phyloP scores from a whole-genome alignment of 2,888 invertebrate species.

The Chrysopilus asiliformis region DNA sequence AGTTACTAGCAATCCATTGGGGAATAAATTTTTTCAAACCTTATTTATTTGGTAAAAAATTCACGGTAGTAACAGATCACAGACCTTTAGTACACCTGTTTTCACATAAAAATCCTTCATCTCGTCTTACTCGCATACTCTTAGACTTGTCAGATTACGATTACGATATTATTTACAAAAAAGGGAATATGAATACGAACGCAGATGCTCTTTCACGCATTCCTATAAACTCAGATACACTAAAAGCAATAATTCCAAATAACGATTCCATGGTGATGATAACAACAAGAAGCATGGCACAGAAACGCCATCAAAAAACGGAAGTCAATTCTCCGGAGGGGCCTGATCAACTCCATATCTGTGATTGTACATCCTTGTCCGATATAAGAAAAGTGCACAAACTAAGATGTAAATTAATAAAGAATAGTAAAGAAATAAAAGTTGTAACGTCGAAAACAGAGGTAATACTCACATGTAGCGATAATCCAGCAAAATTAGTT shows the following conservation, averaged over 20 bases:
- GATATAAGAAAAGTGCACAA: neutral
- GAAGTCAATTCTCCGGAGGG: no score
- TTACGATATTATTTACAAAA: neutral
- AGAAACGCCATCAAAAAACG: neutral
- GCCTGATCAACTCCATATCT: no score
- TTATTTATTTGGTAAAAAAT: neutral
- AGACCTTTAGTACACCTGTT: neutral
- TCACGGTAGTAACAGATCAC: no score
- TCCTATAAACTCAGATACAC: neutral
- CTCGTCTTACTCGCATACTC: neutral
- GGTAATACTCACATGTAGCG: neutral
- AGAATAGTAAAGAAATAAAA: neutral
- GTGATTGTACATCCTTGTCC: no score
- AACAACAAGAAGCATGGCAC: neutral
- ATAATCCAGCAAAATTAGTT: no score
- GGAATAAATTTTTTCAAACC: constrained; percentile 1
- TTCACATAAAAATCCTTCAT: constrained; percentile 1
- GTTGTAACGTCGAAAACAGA: neutral
- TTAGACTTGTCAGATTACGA: neutral
- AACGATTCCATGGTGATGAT: neutral
- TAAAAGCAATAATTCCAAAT: neutral
- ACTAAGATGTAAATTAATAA: neutral
- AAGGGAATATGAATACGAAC: neutral
- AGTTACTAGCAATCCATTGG: no score
- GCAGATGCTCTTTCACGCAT: no score